A percentile compares a stretch with the other conserved stretches of the same genome.
These are phyloP conservation scores for Sula dactylatra DNA, from an alignment of 2,113 vertebrate genomes.

Conservation along the genomic window DNA sequence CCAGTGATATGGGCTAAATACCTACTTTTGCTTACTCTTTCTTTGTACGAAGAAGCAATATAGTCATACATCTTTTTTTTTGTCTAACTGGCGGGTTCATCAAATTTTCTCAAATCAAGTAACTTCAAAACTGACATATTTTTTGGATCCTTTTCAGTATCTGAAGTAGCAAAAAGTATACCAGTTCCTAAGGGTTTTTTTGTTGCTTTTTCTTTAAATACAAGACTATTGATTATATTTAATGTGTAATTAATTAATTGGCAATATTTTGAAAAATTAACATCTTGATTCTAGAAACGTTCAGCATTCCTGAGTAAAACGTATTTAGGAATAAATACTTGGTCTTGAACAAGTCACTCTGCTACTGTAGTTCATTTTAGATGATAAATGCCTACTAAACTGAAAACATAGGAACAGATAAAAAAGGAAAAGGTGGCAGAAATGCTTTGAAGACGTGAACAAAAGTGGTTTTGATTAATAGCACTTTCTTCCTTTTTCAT, in stretches of 20 bases:
- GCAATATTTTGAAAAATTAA: neutral
- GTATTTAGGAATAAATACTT: neutral
- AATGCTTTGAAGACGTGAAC: constrained; percentile 12
- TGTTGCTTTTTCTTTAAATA: neutral
- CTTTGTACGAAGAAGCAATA: neutral
- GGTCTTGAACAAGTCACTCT: neutral
- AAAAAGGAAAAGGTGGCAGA: constrained; percentile 14
- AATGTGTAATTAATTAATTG: neutral
- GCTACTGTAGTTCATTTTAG: neutral
- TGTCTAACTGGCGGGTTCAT: neutral
- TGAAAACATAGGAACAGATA: constrained; percentile 12
- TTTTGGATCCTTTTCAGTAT: neutral
- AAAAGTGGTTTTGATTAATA: constrained; percentile 54
- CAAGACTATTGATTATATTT: neutral
- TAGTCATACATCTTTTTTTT: neutral
- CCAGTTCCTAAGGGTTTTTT: neutral
- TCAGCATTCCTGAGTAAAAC: neutral
- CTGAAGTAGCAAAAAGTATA: neutral
- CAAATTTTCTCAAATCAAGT: neutral
- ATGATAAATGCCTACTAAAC: constrained; percentile 7
- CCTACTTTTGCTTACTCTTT: neutral
- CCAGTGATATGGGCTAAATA: neutral
- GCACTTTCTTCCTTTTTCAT: constrained; percentile 13
- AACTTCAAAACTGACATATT: neutral
- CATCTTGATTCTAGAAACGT: neutral